Conservation (phyloP, 1,140 invertebrate species). For the Papilio aristodemus region DNA sequence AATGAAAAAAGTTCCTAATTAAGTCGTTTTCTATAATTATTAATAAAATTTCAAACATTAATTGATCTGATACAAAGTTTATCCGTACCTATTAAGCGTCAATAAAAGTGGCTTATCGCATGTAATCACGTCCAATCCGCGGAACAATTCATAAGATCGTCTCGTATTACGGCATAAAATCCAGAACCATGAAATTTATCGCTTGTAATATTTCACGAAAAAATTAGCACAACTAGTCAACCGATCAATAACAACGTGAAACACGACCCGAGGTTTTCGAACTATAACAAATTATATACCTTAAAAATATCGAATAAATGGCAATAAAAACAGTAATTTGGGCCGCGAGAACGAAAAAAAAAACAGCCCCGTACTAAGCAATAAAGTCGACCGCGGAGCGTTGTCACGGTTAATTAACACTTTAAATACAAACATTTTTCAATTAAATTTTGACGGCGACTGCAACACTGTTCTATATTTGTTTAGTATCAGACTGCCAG, state of each 20-base stretch:
- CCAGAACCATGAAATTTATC: constrained; percentile 64
- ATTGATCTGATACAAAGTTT: constrained; percentile 29
- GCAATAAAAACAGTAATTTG: constrained; percentile 66
- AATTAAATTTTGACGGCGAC: constrained; percentile 65
- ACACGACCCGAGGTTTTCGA: constrained; percentile 61
- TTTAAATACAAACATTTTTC: constrained; percentile 71
- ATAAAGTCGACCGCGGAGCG: constrained; percentile 60
- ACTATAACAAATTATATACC: constrained; percentile 67
- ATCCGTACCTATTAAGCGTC: constrained; percentile 25
- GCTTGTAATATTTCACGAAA: constrained; percentile 65
- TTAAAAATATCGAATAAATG: constrained; percentile 67
- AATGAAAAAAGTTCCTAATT: neutral
- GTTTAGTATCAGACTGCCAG: constrained; percentile 28
- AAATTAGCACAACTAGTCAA: constrained; percentile 76
- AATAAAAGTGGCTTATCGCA: constrained; percentile 26
- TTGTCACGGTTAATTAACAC: constrained; percentile 72
- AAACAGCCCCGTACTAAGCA: constrained; percentile 58
- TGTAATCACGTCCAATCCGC: constrained; percentile 27
- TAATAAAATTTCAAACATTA: constrained; percentile 31
- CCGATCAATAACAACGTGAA: constrained; percentile 74
- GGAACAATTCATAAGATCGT: constrained; percentile 44
- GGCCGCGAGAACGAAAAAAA: constrained; percentile 61
- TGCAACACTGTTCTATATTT: constrained; percentile 42
- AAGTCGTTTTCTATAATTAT: neutral
- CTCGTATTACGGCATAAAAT: constrained; percentile 63